Evolutionary conservation across 2,113 vertebrate genomes (phyloP).

Genomic region (Phoenicopterus ruber): DNA sequence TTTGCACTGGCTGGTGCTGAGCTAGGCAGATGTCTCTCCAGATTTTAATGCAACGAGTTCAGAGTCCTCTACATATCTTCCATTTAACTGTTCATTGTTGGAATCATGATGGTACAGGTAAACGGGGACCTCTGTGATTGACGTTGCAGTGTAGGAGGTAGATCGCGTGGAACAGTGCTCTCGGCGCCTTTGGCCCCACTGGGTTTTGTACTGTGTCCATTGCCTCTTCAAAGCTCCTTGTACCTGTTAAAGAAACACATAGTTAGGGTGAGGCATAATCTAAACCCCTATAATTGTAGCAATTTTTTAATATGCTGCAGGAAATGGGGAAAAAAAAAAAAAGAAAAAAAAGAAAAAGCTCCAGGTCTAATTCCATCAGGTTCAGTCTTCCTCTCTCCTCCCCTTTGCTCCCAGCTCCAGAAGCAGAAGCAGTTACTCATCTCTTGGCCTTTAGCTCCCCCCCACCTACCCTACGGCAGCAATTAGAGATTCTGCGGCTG

Average conservation of each 20-base stretch:
- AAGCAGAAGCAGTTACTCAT: neutral
- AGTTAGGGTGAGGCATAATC: neutral
- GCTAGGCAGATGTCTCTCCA: conserved; percentile 83
- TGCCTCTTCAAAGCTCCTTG: conserved; percentile 89
- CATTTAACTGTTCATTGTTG: conserved; percentile 79
- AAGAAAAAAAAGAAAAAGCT: neutral
- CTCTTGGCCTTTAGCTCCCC: neutral
- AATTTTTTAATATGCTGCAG: neutral
- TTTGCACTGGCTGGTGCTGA: neutral
- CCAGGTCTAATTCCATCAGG: neutral
- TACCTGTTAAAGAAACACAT: conserved; percentile 73
- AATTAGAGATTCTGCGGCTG: neutral
- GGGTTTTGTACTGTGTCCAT: conserved; percentile 87
- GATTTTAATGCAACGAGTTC: conserved; percentile 84
- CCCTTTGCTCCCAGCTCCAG: neutral
- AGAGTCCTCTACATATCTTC: conserved; percentile 75
- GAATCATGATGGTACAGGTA: conserved; percentile 86
- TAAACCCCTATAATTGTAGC: neutral
- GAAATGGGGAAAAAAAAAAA: neutral
- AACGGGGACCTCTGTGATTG: conserved; percentile 83
- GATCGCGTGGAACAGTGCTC: conserved; percentile 84
- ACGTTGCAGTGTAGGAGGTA: conserved; percentile 86
- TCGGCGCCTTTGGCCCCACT: conserved; percentile 85
- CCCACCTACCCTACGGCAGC: neutral
- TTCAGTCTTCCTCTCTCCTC: neutral